Evolutionary conservation across 2,888 invertebrate species (phyloP), one percentile per base, ranked within the genome.

Genomic region (Leptogaster cylindrica): DNA sequence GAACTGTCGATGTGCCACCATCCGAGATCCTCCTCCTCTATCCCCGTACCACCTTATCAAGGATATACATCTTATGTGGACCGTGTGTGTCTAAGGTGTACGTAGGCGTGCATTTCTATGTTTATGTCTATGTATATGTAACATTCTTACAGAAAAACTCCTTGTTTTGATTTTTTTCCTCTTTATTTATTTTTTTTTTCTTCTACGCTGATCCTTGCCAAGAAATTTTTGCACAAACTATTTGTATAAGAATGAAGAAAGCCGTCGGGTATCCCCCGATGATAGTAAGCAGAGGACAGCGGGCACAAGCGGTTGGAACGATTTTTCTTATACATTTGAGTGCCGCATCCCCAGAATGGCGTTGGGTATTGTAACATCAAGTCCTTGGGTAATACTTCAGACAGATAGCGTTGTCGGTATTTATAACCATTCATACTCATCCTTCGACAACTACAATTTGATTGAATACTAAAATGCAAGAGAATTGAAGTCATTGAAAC

Each of bases 391-490:
- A 31, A 31, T 44, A 18, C 18, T 33, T 33, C 52, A 28, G 52
- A 52, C 52, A 31, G 52, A 52, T 31, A 41, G 41, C 39, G 39
- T 25, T 58, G 23, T 39, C 25, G 58, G 58, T 58, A 58, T 58
- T 58, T 58, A 58, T 58, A 58, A 58, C 58, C 39, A 41, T 58
- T 41, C 27, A 25, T 27, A 31, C 39, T 36, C 41, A 16, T 23
- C 58, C 41, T 12, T 12, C 58, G 14, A 36, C 14, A 41, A 58
- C 58, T 41, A 41, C 41, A 58, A 41, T 41, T 41, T 41, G 41
- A 58, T 58, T 58, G 58, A 58, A 58, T 58, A 58, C 58, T 36
- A 58, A 58, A 58, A 58, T 58, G 58, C 58, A 25, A 58, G 41
- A 25, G 41, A 58, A 58, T 41, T 58, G 58, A 27, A 58, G 58